Evolutionary conservation across 2,888 invertebrate genomes (phyloP), one percentile per base, ranked within the genome.

Genomic region (Enchytraeus crypticus): DNA sequence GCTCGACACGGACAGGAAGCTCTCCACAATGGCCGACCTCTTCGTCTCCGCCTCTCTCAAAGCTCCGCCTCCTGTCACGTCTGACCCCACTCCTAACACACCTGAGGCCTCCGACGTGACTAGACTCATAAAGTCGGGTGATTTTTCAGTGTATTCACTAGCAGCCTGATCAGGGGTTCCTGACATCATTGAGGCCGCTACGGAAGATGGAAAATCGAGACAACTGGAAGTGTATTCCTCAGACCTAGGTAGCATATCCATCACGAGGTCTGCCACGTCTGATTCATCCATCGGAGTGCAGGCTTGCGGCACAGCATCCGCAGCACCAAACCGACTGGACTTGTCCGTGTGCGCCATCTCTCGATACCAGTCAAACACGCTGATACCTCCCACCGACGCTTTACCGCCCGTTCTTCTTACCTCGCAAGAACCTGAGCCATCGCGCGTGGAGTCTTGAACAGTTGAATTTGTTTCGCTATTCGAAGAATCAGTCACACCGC

Each of bases 281-380:
- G 66, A 67, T 38, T 69, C 69, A 33, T 65, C 64, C 5, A 62
- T 56, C n/a, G 66, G 62, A 3, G 61, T 63, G 5, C 32, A 34
- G 34, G 45, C 62, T 26, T 53, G 38, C 11, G 8, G 11, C 38
- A 18, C 18, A 8, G 38, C 38, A 1, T 21, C 34, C 11, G 34
- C 26, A 2, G 57, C 38, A 14, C 61, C 61, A 21, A 57, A 61
- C 5, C 32, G 38, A 27, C 38, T 51, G 3, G 64, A 60, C 60
- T 70, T 70, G 57, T 70, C 70, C 1, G 65, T 61, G 21, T 57
- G 62, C 18, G 70, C 65, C 62, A 70, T 57, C n/a, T 70, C 69
- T 23, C 55, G 57, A 53, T 70, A 70, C 69, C 69, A 70, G 33
- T 66, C 70, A 53, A 70, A 70, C 11, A 60, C 63, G 46, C 59